Base-by-base conservation (phyloP, 2,113 vertebrate species). In the Bolborhynchus lineola region DNA sequence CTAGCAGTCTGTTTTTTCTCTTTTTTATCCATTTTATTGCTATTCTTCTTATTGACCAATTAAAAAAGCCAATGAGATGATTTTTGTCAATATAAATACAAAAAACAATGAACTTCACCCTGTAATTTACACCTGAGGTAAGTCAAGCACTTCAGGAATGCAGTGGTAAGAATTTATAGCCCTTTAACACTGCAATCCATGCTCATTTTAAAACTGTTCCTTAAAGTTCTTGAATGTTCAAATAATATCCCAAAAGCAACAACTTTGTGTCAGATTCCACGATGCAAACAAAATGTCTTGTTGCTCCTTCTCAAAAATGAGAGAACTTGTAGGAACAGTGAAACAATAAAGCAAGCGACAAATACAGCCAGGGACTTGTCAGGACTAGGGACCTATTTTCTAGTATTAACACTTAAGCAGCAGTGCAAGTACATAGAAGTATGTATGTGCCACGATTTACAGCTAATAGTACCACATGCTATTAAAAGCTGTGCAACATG, bases 231-330 rank as follows among this genome's bases (percentile, higher is more conserved):
- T 50, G 28, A 74, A 62, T 37, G 26, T 50, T 70, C 41, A 74
- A 74, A 4, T 46, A 88, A 77, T 29, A 67, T 13, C 44, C 31
- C 1, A 5, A 74, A 89, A 75, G 28, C 60, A 86, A 78, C 1
- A 33, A 71, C 14, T 60, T 42, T 21, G 9, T 31, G 71, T 39
- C 2, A 3, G 46, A 78, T 71, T 72, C 59, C 28, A 71, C 19
- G 14, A 80, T 6, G 9, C 1, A 46, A 1, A 15, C 0, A 0
- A 80, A 57, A 59, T n/a, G 24, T 35, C 37, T 65, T 72, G 39
- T 24, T 76, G 44, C 12, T 83, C 17, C 53, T 62, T 55, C n/a
- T 49, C 57, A 65, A 70, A 79, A 68, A 53, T 5, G 1, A 80
- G 80, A 28, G 26, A 33, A n/a, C 74, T 74, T 62, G 68, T 7